These are phyloP conservation scores for Nomada fabriciana DNA, from an alignment of 2,888 invertebrate species.

Conservation along the genomic window DNA sequence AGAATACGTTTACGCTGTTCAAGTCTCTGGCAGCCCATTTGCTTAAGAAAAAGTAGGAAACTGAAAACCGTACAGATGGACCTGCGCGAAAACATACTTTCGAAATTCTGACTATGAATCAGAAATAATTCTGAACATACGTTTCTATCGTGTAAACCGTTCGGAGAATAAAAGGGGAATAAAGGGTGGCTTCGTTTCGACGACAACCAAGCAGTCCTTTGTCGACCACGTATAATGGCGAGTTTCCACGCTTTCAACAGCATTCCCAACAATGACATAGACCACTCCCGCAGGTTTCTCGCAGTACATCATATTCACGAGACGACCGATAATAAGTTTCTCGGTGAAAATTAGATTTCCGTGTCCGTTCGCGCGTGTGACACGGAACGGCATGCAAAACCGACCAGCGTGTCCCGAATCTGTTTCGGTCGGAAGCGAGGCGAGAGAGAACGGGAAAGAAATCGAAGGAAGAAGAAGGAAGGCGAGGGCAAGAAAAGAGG, in stretches of 20 bases:
- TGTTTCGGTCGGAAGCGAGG: constrained; percentile 42
- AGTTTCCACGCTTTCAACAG: constrained; percentile 1
- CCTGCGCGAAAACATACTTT: not conserved
- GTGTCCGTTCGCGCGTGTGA: constrained; percentile 76
- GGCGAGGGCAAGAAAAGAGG: constrained; percentile 64
- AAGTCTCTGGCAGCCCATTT: not conserved
- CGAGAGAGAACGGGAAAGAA: constrained; percentile 43
- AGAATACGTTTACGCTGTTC: too few relatives aligned
- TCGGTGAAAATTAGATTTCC: constrained; percentile 81
- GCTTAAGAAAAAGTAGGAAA: not conserved
- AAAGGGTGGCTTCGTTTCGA: constrained; percentile 10
- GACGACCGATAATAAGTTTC: constrained; percentile 37
- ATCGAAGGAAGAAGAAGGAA: constrained; percentile 38
- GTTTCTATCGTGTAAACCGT: not conserved
- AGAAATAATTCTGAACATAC: too few relatives aligned
- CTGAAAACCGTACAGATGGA: not conserved
- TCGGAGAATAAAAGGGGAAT: not conserved
- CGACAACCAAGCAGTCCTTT: not conserved
- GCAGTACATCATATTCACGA: constrained; percentile 15
- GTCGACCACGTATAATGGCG: constrained; percentile 24
- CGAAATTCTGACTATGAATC: constrained; percentile 7
- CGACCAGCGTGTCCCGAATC: constrained; percentile 78
- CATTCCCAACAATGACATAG: constrained; percentile 12
- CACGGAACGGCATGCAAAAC: constrained; percentile 80
- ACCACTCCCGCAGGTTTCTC: not conserved